Base-by-base conservation (phyloP, 2,888 invertebrate species). In the Mythimna impura region DNA sequence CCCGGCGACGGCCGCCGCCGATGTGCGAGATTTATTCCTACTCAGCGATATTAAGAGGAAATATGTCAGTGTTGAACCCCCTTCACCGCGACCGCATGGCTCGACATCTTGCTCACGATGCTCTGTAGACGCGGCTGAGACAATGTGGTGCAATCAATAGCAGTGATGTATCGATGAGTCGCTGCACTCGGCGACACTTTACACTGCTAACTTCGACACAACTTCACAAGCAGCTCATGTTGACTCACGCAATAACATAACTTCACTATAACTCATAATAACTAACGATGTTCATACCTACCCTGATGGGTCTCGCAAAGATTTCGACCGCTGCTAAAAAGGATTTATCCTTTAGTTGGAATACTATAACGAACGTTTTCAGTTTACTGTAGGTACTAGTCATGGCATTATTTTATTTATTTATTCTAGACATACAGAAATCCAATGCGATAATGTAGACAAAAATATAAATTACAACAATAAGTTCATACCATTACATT, bases 1-100 rank as follows among this genome's bases (percentile, higher is more conserved):
- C 50, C 60, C 65, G 64, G 68, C 70, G 64, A 63, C 78, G 63
- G 55, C 64, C 65, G 66, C 70, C 72, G 62, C 68, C 81, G 63
- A 62, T 55, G 25, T 25, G 57, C 65, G 30, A 71, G 77, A 80
- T 85, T 75, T 85, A 85, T 84, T 63, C 70, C 57, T 77, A 83
- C 80, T 78, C 73, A 69, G 71, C 58, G 58, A 83, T 85, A 83
- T 80, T 77, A 82, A 71, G 76, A 43, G 22, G 34, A 70, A 68
- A 43, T 60, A 78, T 47, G 14, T 71, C 47, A 54, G 8, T 36
- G 73, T 64, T 58, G 65, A 43, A 25, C 47, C 7, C 9, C 43
- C n/a, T 4, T n/a, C 22, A 20, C 34, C 9, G 20, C 0, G n/a
- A 17, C 20, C n/a, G 8, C 66, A 30, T 12, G 14, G 40, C 10